Evolutionary conservation across 2,113 vertebrate species (phyloP), one percentile per base, ranked within the genome.

Genomic region (Psephotus haematonotus): DNA sequence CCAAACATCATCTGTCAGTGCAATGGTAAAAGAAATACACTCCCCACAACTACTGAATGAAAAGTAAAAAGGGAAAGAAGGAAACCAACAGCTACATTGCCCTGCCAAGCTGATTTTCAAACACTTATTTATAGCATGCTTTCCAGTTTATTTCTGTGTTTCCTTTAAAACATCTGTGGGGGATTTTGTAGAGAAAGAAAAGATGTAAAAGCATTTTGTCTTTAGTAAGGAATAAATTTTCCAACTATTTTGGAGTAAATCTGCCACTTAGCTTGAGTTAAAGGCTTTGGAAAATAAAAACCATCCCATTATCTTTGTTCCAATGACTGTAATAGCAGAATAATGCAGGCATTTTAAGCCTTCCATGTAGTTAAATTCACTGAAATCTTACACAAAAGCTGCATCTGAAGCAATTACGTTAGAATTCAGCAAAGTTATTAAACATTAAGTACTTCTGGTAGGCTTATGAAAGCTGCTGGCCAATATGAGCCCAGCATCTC

Each of bases 251-350:
- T 75, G n/a, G 77, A 92, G 85, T 68, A 71, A 90, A 81, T 70
- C 39, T 94, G 64, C 23, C 60, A 78, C 81, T 86, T 93, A 94
- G 55, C 39, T 68, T 86, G 63, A 90, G 31, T 77, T 94, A 70
- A 82, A 92, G 24, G 29, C 55, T 88, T 78, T 60, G 52, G 79
- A 81, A 90, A 92, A 92, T 94, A 83, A 86, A 92, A 71, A 2
- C 1, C 14, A 71, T 41, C 79, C 86, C 60, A 74, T 88, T 90
- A 86, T 88, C 79, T 92, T 88, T 70, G 55, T 55, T 90, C 60
- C 6, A 55, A 16, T 78, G 64, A 83, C 46, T 14, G 24, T 53
- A 80, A 86, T 1, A 72, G 59, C 49, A 90, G 59, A 92, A 74
- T 70, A 90, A 88, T 63, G 46, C 13, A 31, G 29, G 23, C 43